Percentiles rank a stretch among this genome's conserved stretches.
Evolutionary conservation across 1,140 invertebrate genomes (phyloP).

Genomic region (Leguminivora glycinivorella): DNA sequence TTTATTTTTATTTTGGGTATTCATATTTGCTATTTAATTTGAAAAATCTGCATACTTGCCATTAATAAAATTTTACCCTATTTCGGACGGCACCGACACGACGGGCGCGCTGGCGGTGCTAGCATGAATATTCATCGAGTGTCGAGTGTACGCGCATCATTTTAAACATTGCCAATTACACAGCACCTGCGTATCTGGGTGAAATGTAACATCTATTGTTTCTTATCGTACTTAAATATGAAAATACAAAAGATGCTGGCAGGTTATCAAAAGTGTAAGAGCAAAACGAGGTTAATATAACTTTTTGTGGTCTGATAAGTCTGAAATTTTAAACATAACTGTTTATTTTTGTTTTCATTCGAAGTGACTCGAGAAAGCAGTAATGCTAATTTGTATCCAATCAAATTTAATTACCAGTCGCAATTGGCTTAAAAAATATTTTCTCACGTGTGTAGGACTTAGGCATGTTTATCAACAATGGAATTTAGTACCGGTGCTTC

Average conservation of each 20-base stretch:
- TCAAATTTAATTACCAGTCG: not conserved
- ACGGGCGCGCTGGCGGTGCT: not conserved
- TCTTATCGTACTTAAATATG: conserved; percentile 15
- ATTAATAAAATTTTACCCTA: conserved; percentile 6
- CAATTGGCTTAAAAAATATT: not conserved
- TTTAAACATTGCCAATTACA: conserved; percentile 53
- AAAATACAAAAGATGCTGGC: conserved; percentile 13
- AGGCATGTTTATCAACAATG: conserved; percentile 20
- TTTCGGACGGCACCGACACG: not conserved
- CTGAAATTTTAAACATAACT: not conserved
- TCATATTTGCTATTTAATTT: not conserved
- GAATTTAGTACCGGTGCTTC: conserved; percentile 7
- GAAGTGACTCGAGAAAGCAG: not conserved
- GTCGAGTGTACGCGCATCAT: conserved; percentile 38
- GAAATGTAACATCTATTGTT: conserved; percentile 35
- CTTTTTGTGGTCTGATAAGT: conserved; percentile 17
- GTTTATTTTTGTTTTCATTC: not conserved
- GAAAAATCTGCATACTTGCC: not conserved
- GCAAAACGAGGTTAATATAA: not conserved
- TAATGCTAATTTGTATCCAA: not conserved
- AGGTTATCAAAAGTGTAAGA: conserved; percentile 12
- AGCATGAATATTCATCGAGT: conserved; percentile 44
- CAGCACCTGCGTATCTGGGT: conserved; percentile 53
- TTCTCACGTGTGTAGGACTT: not conserved
- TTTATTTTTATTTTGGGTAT: too few relatives aligned